Evolutionary conservation across 2,888 invertebrate species (phyloP).

Genomic region (Archips crataeganus): DNA sequence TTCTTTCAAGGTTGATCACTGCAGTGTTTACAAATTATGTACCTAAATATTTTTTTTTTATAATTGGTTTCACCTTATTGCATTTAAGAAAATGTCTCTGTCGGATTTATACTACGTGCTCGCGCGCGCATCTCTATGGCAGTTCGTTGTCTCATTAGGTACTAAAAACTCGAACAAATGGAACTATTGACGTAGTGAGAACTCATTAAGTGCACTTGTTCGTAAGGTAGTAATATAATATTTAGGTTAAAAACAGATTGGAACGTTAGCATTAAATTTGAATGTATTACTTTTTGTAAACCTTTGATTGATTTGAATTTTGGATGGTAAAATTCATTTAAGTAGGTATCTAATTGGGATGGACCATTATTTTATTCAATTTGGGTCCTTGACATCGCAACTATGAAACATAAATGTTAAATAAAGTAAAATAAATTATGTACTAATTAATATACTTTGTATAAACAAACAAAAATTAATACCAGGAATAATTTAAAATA

Average conservation of each 20-base stretch:
- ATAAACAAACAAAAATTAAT: conserved; percentile 26
- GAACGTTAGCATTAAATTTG: conserved; percentile 59
- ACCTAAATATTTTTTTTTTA: no score
- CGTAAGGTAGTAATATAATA: conserved; percentile 48
- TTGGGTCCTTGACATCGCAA: not conserved
- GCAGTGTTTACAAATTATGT: no score
- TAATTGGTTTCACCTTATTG: no score
- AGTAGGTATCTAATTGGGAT: not conserved
- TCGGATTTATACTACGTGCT: not conserved
- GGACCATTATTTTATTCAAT: not conserved
- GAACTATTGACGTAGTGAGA: conserved; percentile 74
- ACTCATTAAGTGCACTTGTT: conserved; percentile 82
- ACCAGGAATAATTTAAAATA: not conserved
- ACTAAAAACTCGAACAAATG: conserved; percentile 58
- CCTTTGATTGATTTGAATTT: conserved; percentile 31
- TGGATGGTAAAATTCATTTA: not conserved
- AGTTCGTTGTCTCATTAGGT: conserved; percentile 2
- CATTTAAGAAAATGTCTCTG: not conserved
- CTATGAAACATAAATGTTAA: not conserved
- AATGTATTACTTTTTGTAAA: conserved; percentile 60
- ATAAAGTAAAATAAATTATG: not conserved
- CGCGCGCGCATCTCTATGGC: conserved; percentile 4
- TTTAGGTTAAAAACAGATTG: conserved; percentile 46
- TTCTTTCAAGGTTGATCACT: no score
- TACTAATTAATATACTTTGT: conserved; percentile 33